Evolutionary conservation across 2,797 vertebrate genomes (phyloP).

Genomic region (Betta splendens): DNA sequence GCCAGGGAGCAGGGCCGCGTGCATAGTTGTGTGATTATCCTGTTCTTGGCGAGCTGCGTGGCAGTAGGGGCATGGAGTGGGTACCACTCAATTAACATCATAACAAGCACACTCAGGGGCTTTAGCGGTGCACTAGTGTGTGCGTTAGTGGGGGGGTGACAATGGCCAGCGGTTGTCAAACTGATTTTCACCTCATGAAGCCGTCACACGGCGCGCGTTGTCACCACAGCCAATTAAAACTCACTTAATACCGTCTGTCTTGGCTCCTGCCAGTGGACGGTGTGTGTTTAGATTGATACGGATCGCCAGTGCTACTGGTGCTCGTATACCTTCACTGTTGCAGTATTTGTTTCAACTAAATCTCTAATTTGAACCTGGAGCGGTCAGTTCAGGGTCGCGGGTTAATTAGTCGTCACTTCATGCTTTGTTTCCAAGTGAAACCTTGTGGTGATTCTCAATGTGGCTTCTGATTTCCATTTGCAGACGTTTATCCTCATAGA

Average conservation of each 20-base stretch:
- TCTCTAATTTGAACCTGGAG: slow-evolving; percentile 60
- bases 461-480: slow-evolving; percentile 27
- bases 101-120: slow-evolving; percentile 43
- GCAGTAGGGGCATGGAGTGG: slow-evolving; percentile 49
- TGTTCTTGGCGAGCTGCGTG: slow-evolving; percentile 40
- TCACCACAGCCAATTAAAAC: slow-evolving; percentile 69
- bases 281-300: slow-evolving; percentile 69
- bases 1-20: slow-evolving; percentile 29
- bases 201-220: slow-evolving; percentile 49
- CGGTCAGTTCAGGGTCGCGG: slow-evolving; percentile 71
- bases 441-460: slow-evolving; percentile 47
- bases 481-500: slow-evolving; percentile 10
- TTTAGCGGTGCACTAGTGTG: slow-evolving; percentile 17
- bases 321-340: slow-evolving; percentile 25
- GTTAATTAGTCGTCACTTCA: slow-evolving; percentile 68
- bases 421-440: slow-evolving; percentile 52
- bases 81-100: slow-evolving; percentile 71
- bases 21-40: slow-evolving; percentile 64
- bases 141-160: slow-evolving; percentile 28
- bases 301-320: slow-evolving; percentile 31
- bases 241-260: slow-evolving; percentile 73
- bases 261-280: slow-evolving; percentile 57
- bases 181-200: slow-evolving; percentile 41
- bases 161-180: slow-evolving; percentile 48
- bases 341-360: slow-evolving; percentile 55